Base-by-base conservation (phyloP, 53 echinoderm and acorn worm genomes). In the Holothuria scabra region DNA sequence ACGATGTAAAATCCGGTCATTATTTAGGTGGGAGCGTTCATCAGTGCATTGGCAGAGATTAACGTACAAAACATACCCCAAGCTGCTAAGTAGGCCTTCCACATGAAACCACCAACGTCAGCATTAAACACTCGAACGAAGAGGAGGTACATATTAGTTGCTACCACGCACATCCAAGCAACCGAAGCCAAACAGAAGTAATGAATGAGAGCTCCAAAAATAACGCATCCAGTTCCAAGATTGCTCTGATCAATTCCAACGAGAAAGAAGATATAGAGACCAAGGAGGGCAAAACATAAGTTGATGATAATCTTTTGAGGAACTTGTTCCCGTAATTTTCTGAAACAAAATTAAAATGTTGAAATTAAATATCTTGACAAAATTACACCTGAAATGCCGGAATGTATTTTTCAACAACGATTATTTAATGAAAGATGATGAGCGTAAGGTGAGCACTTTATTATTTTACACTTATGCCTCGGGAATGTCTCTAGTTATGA, bases 121-220 rank as follows among this genome's bases (percentile, higher is more conserved):
- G 87, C 89, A 67, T 84, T 86, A 29, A 84, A 69, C 19, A 94
- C 83, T 41, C 25, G 71, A 56, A 94, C 91, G 59, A 94, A 94
- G 56, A 89, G 86, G 10, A 91, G 52, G 67, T 94, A 94, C 94
- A 94, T 94, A 38, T 91, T 89, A 30, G 86, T 57, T 59, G 94
- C 91, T 44, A 91, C 91, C 5, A 94, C 91, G 12, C 82, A 76
- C 94, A 94, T 94, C 94, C 94, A 94, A 58, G 84, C 80, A 37
- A 91, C 30, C 20, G 91, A 83, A 8, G 94, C 86, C 76, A 94
- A 67, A 29, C 85, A 76, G 88, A 94, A 94, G 89, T 86, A 94
- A 61, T 94, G 94, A 25, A 94, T 75, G 30, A 94, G 46, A 64
- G 79, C 89, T 12, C 88, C 94, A 37, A 87, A 86, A 35, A 84